Percentiles rank a stretch among this genome's conserved stretches.
Evolutionary conservation across 64 coral and sea anemone genomes (phyloP).

Genomic region (Stichodactyla mertensii): DNA sequence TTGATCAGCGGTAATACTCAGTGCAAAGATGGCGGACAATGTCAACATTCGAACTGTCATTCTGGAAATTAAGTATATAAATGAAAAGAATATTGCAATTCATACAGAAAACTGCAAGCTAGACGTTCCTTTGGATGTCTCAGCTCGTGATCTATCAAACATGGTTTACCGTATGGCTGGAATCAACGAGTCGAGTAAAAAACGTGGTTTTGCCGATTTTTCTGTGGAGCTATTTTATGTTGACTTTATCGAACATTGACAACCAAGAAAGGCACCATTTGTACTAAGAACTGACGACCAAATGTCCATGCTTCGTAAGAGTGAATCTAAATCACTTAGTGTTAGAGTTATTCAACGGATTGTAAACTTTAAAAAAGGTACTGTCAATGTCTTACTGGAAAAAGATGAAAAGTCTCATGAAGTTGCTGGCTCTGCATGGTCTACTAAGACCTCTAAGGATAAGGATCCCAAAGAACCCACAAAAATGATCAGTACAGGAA

Average conservation of each 20-base stretch:
- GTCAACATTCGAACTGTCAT: conserved; percentile 41
- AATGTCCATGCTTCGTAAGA: neutral
- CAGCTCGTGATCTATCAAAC: neutral
- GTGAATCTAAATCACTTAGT: neutral
- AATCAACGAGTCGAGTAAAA: conserved; percentile 33
- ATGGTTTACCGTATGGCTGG: conserved; percentile 13
- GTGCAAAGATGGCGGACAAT: conserved; percentile 43
- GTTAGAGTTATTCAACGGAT: too few species aligned
- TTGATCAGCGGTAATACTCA: conserved; percentile 54
- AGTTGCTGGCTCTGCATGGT: neutral
- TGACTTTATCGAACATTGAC: conserved; percentile 6
- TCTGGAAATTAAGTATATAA: conserved; percentile 56
- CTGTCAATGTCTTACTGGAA: neutral
- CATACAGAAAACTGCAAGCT: conserved; percentile 61
- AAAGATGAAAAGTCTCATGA: neutral
- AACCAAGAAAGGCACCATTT: conserved; percentile 14
- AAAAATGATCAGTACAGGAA: neutral
- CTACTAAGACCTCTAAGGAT: neutral
- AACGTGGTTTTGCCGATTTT: conserved; percentile 45
- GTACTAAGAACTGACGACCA: neutral
- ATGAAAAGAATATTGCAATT: conserved; percentile 50
- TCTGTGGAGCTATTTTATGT: conserved; percentile 29
- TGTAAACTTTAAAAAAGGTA: neutral
- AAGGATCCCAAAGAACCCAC: too few species aligned
- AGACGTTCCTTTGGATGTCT: conserved; percentile 52